phyloP scores from a whole-genome alignment of 2,113 vertebrate species.

The Chaetorhynchus papuensis region DNA sequence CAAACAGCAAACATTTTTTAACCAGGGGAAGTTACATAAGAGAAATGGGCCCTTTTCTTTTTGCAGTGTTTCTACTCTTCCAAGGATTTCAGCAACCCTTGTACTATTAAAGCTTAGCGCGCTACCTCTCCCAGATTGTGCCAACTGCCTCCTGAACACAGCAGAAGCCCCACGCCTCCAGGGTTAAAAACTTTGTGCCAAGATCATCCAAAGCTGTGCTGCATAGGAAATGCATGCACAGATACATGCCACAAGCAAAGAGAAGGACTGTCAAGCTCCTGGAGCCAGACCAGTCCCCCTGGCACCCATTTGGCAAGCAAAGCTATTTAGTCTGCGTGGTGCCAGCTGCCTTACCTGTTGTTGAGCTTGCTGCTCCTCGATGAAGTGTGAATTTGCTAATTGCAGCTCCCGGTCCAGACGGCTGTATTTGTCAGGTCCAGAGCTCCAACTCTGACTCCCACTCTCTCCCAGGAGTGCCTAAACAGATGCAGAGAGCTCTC shows the following conservation, averaged over 20 bases:
- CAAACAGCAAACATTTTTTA: not conserved
- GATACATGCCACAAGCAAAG: not conserved
- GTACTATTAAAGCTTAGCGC: not conserved
- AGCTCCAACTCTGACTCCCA: constrained; percentile 80
- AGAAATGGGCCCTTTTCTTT: not conserved
- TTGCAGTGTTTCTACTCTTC: not conserved
- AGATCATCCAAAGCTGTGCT: not conserved
- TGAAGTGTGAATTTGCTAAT: constrained; percentile 88
- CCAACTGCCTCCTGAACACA: not conserved
- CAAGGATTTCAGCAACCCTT: not conserved
- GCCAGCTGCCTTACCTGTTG: constrained; percentile 83
- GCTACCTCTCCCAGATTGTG: not conserved
- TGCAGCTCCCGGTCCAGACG: constrained; percentile 85
- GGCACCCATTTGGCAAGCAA: not conserved
- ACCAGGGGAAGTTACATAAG: not conserved
- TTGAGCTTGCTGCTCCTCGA: constrained; percentile 91
- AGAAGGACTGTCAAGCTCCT: not conserved
- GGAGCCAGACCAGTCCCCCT: not conserved
- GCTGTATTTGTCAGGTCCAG: constrained; percentile 78
- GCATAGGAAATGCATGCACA: not conserved
- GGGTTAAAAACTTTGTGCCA: not conserved
- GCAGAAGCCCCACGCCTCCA: not conserved
- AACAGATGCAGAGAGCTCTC: not conserved
- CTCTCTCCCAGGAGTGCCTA: constrained; percentile 83
- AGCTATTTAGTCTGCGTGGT: not conserved